Evolutionary conservation across 2,888 invertebrate species (phyloP), one percentile per base, ranked within the genome.

Genomic region (Hanleya hanleyi): DNA sequence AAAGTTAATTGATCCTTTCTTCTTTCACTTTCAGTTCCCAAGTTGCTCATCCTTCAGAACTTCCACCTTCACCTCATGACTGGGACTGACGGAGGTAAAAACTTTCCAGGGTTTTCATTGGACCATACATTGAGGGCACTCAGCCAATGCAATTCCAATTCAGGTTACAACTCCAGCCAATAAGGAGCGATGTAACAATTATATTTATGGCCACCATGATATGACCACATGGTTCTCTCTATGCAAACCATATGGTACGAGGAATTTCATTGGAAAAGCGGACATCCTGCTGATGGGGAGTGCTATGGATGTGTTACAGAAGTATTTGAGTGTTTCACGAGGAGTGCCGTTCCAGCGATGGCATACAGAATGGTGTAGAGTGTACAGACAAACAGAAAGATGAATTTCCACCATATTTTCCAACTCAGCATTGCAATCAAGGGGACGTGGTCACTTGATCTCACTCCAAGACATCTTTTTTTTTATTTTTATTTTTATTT

Each of bases 1-100:
- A 29, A n/a, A 33, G 57, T 57, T 49, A 9, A 6, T 12, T 29
- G 32, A 22, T 62, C 37, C 57, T 50, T 77, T 41, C 64, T 26
- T 41, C 72, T 72, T n/a, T n/a, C n/a, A n/a, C n/a, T 86, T 84
- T 70, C 84, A 89, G 89, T 81, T 90, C 89, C 69, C 86, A 87
- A 78, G 89, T 99, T 91, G 99, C 99, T 86, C 98, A 98, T 92
- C 97, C 97, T 76, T 97, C 97, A 81, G 98, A 99, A 93, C 93
- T 99, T 92, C 98, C 98, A 89, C 98, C 98, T 51, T 98, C 98
- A 88, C 98, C 98, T 84, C 97, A 98, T 92, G 96, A 97, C 91
- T 99, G 98, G 99, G 87, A 89, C 35, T 64, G 64, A 64, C 64
- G 22, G 9, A 15, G 22, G 4, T 15, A 26, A 57, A 29, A 4